Conservation (phyloP, 2,113 vertebrate species). For the Syngnathus typhle region DNA sequence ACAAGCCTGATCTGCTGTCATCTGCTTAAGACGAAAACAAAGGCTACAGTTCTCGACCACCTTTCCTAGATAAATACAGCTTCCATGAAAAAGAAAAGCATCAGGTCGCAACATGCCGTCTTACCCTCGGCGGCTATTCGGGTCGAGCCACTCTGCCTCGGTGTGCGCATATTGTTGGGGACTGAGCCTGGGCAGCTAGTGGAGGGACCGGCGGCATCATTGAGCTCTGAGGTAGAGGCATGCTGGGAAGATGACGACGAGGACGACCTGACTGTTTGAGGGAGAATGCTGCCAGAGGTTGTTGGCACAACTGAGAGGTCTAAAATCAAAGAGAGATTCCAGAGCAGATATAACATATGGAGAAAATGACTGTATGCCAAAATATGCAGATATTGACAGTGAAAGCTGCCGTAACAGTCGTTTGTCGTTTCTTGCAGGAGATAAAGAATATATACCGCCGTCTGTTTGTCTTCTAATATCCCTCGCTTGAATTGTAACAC, state of each 20-base stretch:
- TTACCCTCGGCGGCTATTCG: slow-evolving; percentile 79
- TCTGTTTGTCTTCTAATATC: neutral
- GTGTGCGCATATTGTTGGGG: slow-evolving; percentile 73
- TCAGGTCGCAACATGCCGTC: slow-evolving; percentile 11
- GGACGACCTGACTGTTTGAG: slow-evolving; percentile 79
- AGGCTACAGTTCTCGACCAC: neutral
- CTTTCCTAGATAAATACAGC: no score
- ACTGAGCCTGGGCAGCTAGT: slow-evolving; percentile 75
- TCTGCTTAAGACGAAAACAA: slow-evolving; percentile 62
- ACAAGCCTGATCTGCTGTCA: slow-evolving; percentile 77
- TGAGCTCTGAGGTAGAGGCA: slow-evolving; percentile 91
- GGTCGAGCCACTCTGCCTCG: slow-evolving; percentile 70
- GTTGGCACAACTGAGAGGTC: slow-evolving; percentile 91
- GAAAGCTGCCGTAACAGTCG: no score
- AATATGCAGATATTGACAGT: no score
- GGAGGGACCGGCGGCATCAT: slow-evolving; percentile 75
- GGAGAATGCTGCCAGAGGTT: slow-evolving; percentile 78
- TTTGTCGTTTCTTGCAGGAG: no score
- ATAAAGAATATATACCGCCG: neutral
- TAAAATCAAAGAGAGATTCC: slow-evolving; percentile 40
- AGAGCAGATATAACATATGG: neutral
- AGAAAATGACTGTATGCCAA: no score
- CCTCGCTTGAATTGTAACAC: neutral
- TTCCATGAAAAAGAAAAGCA: slow-evolving; percentile 1
- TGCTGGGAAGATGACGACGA: slow-evolving; percentile 71